Evolutionary conservation across 2,113 vertebrate genomes (phyloP).

Genomic region (Phrynocephalus versicolor): DNA sequence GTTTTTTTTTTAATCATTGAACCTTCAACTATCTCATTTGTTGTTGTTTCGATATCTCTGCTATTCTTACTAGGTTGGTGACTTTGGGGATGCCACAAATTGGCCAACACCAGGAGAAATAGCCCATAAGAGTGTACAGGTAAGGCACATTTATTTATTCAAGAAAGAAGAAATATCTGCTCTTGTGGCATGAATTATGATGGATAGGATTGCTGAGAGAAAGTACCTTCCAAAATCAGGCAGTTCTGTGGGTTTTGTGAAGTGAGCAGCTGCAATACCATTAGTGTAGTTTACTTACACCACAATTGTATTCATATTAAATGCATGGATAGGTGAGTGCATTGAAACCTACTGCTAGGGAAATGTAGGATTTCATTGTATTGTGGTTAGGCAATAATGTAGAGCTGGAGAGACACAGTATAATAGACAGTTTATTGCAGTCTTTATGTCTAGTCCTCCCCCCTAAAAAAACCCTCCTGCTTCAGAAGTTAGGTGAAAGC

Average conservation of each 20-base stretch:
- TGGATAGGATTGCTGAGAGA: background rate
- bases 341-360: too few species aligned
- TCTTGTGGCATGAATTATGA: background rate
- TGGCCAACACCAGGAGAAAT: constrained; percentile 99
- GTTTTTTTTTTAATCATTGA: background rate
- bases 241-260: background rate
- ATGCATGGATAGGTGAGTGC: too few species aligned
- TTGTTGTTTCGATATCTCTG: constrained; percentile 48
- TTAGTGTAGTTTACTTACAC: too few species aligned
- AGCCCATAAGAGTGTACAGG: constrained; percentile 93
- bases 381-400: too few species aligned
- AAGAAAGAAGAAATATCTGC: background rate
- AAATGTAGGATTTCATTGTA: too few species aligned
- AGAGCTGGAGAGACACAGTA: too few species aligned
- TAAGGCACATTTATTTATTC: constrained; percentile 47
- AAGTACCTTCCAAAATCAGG: background rate
- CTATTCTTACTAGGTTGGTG: constrained; percentile 83
- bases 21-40: background rate
- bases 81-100: constrained; percentile 94
- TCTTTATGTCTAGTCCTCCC: too few species aligned
- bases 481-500: too few species aligned
- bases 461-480: too few species aligned
- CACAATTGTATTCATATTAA: too few species aligned
- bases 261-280: too few species aligned
- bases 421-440: too few species aligned